Evolutionary conservation across 2,888 invertebrate genomes (phyloP), one percentile per base, ranked within the genome.

Genomic region (Cantharis nigra): DNA sequence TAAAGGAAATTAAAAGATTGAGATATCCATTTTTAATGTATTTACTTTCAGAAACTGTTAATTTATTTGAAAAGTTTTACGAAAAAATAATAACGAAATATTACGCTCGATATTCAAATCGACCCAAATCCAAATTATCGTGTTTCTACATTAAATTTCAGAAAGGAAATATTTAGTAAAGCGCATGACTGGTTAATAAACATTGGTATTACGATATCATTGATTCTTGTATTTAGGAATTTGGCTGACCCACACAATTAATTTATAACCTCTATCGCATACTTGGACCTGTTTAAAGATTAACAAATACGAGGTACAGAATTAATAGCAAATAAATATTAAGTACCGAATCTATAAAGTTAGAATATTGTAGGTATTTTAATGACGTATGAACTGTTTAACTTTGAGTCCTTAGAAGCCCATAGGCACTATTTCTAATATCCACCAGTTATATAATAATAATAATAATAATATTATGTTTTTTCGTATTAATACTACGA

Each of bases 1-100:
- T 67, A 16, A 20, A 67, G 65, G 65, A 67, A 67, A 67, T 67
- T 67, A 67, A 67, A 67, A 67, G 65, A 67, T 67, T n/a, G 26
- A 67, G 65, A 67, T 67, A 67, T 13, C 65, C 9, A 67, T 26
- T 67, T n/a, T 67, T 23, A 23, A 67, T 18, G 23, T 67, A 67
- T 67, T 67, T 67, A 13, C 65, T 67, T 67, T 26, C 9, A 23
- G 23, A 67, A 10, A 23, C n/a, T 33, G 49, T 67, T 67, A 67
- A 67, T 67, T 67, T 26, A 23, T 67, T 67, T 26, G 13, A 2
- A n/a, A 23, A 23, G 64, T 23, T 67, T 20, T 26, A 23, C 10
- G 9, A 4, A 67, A 49, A 49, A n/a, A 49, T n/a, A 4, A 26
- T n/a, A 11, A 10, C 13, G 49, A 49, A 49, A 49, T 49, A 49